Conservation (phyloP, 2,113 vertebrate species). For the Actenoides hombroni region DNA sequence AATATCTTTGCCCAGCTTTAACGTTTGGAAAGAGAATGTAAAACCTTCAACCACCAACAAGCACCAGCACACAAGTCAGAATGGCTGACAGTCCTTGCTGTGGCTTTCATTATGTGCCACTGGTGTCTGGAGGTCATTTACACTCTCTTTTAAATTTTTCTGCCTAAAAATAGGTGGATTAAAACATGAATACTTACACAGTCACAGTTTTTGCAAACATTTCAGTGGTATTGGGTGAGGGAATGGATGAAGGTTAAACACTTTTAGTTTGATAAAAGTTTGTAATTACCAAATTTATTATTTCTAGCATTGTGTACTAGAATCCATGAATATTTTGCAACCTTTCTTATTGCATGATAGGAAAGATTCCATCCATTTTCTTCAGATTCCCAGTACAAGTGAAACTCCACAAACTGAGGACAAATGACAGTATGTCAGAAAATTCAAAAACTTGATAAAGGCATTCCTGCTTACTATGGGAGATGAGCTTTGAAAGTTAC, state of each 20-base stretch:
- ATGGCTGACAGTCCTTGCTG: background rate
- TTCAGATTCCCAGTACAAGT: background rate
- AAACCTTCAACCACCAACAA: background rate
- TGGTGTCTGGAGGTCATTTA: background rate
- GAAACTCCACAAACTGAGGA: background rate
- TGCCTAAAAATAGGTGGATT: background rate
- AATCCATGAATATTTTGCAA: background rate
- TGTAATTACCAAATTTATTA: background rate
- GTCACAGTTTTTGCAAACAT: background rate
- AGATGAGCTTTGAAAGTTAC: background rate
- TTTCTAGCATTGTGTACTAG: background rate
- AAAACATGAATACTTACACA: background rate
- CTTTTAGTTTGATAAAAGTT: background rate
- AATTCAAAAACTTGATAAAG: background rate
- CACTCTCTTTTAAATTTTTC: background rate
- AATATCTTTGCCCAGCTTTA: background rate
- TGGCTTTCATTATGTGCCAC: background rate
- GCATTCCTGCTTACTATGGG: background rate
- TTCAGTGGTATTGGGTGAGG: background rate
- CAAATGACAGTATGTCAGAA: background rate
- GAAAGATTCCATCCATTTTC: background rate
- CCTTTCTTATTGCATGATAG: fast-evolving
- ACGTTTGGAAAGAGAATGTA: background rate
- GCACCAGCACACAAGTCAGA: background rate
- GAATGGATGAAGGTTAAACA: background rate